These are phyloP conservation scores for Anas acuta DNA, from an alignment of 2,797 vertebrate genomes.

Conservation along the genomic window DNA sequence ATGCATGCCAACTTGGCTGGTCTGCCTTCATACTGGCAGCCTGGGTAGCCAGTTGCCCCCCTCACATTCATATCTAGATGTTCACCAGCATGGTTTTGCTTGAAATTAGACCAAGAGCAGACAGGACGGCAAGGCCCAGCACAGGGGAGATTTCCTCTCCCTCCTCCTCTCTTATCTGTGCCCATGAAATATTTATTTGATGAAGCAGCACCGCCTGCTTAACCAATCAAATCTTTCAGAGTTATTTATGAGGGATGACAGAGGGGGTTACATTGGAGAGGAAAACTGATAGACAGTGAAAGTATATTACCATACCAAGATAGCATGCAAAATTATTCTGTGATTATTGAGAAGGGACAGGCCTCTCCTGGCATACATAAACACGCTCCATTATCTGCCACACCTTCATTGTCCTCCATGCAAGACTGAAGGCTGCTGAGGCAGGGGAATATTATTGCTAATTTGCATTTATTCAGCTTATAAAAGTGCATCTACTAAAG, in stretches of 20 bases:
- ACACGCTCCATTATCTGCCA: background rate
- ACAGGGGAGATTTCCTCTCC: background rate
- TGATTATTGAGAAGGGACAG: background rate
- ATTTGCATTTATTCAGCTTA: background rate
- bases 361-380: background rate
- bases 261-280: background rate
- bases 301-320: background rate
- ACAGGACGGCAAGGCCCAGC: background rate
- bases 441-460: background rate
- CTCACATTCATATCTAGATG: background rate
- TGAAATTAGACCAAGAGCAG: background rate
- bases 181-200: background rate
- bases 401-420: background rate
- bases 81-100: background rate
- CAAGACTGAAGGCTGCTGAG: background rate
- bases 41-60: background rate
- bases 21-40: background rate
- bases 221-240: background rate
- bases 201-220: background rate
- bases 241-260: background rate
- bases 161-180: background rate
- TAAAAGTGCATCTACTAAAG: background rate
- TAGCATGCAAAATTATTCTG: background rate
- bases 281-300: background rate
- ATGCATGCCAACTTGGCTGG: fast-evolving